These are phyloP conservation scores for Cyclargus thomasi DNA, from an alignment of 1,140 invertebrate genomes.

Conservation along the genomic window DNA sequence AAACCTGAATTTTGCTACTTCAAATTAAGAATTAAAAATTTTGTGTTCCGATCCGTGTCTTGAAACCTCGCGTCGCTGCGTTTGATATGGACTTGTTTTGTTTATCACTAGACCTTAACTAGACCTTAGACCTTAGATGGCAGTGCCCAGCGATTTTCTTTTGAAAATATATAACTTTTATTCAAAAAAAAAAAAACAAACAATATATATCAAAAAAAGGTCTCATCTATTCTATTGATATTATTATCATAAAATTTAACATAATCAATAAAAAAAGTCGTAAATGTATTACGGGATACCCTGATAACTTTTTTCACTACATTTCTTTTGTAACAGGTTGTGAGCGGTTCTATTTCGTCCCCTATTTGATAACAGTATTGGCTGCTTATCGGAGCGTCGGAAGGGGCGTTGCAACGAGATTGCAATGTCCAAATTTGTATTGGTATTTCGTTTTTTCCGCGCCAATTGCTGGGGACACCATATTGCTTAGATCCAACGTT, in stretches of 20 bases:
- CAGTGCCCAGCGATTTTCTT: no score
- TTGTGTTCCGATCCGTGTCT: no score
- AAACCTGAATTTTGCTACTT: neutral
- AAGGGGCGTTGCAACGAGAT: slow-evolving; percentile 44
- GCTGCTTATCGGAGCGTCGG: slow-evolving; percentile 31
- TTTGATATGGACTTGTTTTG: no score
- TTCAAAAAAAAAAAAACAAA: no score
- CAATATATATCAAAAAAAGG: no score
- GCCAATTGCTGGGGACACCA: neutral
- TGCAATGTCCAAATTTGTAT: slow-evolving; percentile 45
- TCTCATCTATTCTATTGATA: neutral
- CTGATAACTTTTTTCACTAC: neutral
- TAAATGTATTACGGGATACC: neutral
- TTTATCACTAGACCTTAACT: no score
- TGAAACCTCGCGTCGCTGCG: no score
- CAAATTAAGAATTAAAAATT: no score
- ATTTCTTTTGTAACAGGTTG: slow-evolving; percentile 14
- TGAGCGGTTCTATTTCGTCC: slow-evolving; percentile 26
- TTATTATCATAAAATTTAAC: neutral
- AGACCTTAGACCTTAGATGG: no score
- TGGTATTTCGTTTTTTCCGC: slow-evolving; percentile 46
- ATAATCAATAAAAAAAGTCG: neutral
- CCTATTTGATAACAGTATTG: slow-evolving; percentile 41
- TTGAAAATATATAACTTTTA: no score
- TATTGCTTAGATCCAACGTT: neutral